A percentile compares a stretch with the other conserved stretches of the same genome.
Evolutionary conservation across 2,113 vertebrate species (phyloP).

Genomic region (Mus pahari): DNA sequence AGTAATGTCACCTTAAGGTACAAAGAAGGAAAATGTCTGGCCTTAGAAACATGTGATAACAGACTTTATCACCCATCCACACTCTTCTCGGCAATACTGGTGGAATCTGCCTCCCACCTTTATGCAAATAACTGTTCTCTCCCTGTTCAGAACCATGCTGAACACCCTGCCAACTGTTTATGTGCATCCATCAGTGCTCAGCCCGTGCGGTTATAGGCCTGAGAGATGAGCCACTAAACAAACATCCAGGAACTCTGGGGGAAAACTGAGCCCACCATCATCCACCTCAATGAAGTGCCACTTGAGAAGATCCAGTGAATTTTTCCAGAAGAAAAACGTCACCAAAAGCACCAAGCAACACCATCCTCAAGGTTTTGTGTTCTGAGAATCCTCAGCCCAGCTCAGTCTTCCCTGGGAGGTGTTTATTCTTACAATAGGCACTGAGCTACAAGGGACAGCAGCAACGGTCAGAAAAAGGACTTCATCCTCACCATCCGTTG

Average conservation of each 20-base stretch:
- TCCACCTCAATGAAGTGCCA: neutral
- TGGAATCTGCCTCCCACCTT: neutral
- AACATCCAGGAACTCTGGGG: neutral
- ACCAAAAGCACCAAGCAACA: neutral
- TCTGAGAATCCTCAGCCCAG: neutral
- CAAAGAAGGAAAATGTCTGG: neutral
- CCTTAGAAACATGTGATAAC: neutral
- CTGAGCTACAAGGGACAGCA: rapidly evolving
- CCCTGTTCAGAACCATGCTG: neutral
- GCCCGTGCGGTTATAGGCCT: neutral
- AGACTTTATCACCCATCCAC: neutral
- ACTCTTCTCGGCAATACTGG: neutral
- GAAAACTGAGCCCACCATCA: neutral
- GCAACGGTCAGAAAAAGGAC: too few species aligned
- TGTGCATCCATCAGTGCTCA: too few species aligned
- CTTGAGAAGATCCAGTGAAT: neutral
- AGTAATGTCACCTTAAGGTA: neutral
- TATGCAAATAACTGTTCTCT: neutral
- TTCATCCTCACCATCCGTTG: rapidly evolving
- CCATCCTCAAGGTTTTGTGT: neutral
- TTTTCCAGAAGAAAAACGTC: neutral
- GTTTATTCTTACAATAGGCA: rapidly evolving
- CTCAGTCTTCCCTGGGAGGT: neutral
- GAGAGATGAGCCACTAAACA: neutral
- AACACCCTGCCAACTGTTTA: neutral